Evolutionary conservation across 2,888 invertebrate genomes (phyloP), one percentile per base, ranked within the genome.

Genomic region (Erpobdella octoculata): DNA sequence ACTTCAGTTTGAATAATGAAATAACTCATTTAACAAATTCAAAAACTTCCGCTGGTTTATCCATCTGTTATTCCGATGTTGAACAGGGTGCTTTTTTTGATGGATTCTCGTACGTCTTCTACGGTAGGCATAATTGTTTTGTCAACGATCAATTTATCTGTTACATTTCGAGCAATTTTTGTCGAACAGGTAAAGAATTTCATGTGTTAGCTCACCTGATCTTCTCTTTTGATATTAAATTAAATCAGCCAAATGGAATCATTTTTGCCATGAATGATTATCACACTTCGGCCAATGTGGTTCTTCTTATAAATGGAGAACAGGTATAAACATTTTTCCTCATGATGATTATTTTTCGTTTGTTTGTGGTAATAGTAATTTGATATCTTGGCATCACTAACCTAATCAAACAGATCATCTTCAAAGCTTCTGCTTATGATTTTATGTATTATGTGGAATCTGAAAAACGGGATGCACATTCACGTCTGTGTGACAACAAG

Each of bases 181-280:
- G 53, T 28, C 15, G 53, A 53, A 53, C 53, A 53, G n/a, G n/a
- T n/a, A n/a, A n/a, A n/a, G n/a, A n/a, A 25, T 53, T 53, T n/a
- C 53, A 53, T 28, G 21, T 53, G 21, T 25, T 25, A 53, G 21
- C 53, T n/a, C 28, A 25, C 62, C 35, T 62, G 33, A 33, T 35
- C n/a, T n/a, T 62, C 62, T 28, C 28, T 35, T 33, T 62, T n/a
- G n/a, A 62, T 35, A 12, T 62, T 18, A 62, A 62, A 62, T 3
- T 62, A 28, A n/a, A 62, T n/a, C 62, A 62, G 18, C 62, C 61
- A n/a, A 62, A 62, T 33, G 62, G 62, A 62, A 31, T 62, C 62
- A n/a, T 62, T 1, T 53, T 53, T n/a, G 53, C 53, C 18, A 53
- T 53, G 53, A 53, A 28, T 53, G 53, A 53, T n/a, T 53, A 25